Conservation (phyloP, 2,888 invertebrate genomes). For the Choreutis nemorana region DNA sequence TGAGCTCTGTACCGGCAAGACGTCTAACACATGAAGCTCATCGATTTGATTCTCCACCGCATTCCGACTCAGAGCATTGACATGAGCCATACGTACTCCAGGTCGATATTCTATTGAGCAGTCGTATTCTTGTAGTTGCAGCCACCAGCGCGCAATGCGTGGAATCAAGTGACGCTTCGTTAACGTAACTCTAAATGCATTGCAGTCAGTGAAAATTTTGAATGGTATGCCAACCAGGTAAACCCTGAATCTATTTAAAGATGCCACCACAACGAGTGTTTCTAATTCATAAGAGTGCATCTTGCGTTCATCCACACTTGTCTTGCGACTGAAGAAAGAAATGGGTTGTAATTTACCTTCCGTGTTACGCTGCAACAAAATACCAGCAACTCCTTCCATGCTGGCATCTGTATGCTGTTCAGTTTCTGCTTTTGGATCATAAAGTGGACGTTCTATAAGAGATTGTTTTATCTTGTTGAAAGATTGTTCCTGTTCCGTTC, state of each 20-base stretch:
- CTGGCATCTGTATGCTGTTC: constrained; percentile 7
- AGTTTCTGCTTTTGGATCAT: constrained; percentile 5
- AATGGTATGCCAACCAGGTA: constrained; percentile 19
- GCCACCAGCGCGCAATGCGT: constrained; percentile 23
- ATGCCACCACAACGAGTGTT: constrained; percentile 22
- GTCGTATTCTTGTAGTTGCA: constrained; percentile 18
- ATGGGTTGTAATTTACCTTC: constrained; percentile 12
- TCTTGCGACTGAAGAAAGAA: constrained; percentile 19
- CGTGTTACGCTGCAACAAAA: constrained; percentile 12
- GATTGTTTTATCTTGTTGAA: constrained; percentile 13
- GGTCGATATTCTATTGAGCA: constrained; percentile 18
- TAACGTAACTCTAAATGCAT: constrained; percentile 20
- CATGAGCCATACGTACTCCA: constrained; percentile 19
- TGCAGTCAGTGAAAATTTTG: constrained; percentile 23
- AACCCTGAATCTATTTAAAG: constrained; percentile 19
- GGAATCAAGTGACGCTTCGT: constrained; percentile 18
- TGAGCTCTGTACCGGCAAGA: no score
- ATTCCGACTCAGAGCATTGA: no score
- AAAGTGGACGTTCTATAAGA: constrained; percentile 14
- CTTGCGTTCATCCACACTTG: constrained; percentile 18
- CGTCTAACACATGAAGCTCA: no score
- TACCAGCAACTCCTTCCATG: constrained; percentile 7
- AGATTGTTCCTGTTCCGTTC: constrained; percentile 10
- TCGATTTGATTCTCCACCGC: no score
- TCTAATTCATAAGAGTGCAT: constrained; percentile 29